phyloP scores from a whole-genome alignment of 1,140 invertebrate genomes.

The Drosophila dunni region DNA sequence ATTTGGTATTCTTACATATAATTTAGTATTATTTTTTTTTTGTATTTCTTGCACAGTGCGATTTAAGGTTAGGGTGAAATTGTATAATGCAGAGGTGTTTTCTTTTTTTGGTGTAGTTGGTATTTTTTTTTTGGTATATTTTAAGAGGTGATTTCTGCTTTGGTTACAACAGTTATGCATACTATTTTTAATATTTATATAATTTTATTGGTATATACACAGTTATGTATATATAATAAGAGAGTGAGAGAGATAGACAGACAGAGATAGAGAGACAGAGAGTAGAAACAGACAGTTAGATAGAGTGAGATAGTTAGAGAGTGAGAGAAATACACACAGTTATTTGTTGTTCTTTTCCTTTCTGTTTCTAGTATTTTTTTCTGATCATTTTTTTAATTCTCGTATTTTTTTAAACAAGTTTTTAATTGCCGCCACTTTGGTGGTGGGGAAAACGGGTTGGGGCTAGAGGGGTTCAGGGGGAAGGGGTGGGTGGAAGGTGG shows the following conservation, averaged over 20 bases:
- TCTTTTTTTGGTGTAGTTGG: constrained; percentile 15
- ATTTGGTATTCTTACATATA: constrained; percentile 13
- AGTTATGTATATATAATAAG: constrained; percentile 25
- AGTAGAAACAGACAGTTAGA: background rate
- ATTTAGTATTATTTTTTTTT: constrained; percentile 17
- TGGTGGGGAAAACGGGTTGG: background rate
- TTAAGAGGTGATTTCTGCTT: constrained; percentile 15
- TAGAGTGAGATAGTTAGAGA: constrained; percentile 14
- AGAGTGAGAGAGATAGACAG: constrained; percentile 12
- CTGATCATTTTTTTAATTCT: background rate
- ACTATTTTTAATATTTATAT: constrained; percentile 29
- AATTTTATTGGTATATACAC: constrained; percentile 27
- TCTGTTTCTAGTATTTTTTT: constrained; percentile 10
- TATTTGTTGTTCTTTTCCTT: constrained; percentile 7
- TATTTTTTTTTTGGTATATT: constrained; percentile 20
- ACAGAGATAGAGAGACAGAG: constrained; percentile 1
- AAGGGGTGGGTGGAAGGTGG: background rate
- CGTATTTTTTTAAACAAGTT: too few species aligned
- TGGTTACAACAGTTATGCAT: constrained; percentile 57
- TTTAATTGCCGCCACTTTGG: constrained; percentile 19
- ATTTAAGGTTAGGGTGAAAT: constrained; percentile 28
- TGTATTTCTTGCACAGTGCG: constrained; percentile 67
- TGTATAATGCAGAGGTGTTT: constrained; percentile 19
- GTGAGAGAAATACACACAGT: constrained; percentile 18
- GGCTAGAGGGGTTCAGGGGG: background rate